Conservation (phyloP, 2,113 vertebrate species). For the Bungarus multicinctus region DNA sequence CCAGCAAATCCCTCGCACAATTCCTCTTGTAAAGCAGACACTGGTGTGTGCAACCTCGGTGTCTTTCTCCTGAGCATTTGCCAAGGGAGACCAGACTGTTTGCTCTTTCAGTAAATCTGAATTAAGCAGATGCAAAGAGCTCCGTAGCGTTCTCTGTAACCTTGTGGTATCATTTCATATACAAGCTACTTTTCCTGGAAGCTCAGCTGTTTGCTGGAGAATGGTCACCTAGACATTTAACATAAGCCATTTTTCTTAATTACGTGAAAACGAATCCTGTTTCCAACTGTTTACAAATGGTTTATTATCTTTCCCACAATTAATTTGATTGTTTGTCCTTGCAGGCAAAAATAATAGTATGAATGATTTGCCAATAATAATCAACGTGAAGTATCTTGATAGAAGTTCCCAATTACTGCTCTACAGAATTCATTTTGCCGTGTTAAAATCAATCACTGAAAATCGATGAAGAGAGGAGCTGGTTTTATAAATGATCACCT, state of each 20-base stretch:
- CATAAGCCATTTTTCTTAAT: slow-evolving; percentile 54
- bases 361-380: slow-evolving; percentile 59
- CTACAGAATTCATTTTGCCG: slow-evolving; percentile 37
- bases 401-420: slow-evolving; percentile 48
- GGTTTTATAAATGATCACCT: slow-evolving; percentile 24
- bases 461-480: slow-evolving; percentile 8
- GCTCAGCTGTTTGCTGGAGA: slow-evolving; percentile 30
- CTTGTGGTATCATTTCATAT: slow-evolving; percentile 51
- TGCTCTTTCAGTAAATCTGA: neutral
- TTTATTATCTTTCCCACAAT: slow-evolving; percentile 53
- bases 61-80: neutral
- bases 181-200: slow-evolving; percentile 49
- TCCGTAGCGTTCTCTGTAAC: slow-evolving; percentile 32
- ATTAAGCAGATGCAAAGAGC: slow-evolving; percentile 33
- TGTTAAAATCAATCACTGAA: slow-evolving; percentile 39
- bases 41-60: neutral
- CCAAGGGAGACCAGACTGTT: slow-evolving; percentile 8
- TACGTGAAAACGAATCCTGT: slow-evolving; percentile 53
- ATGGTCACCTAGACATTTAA: slow-evolving; percentile 36
- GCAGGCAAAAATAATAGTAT: slow-evolving; percentile 46
- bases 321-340: slow-evolving; percentile 45
- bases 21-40: slow-evolving; percentile 5
- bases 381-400: slow-evolving; percentile 44
- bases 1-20: neutral
- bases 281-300: slow-evolving; percentile 53